Base-by-base conservation (phyloP, 2,888 invertebrate genomes). In the Brenthis hecate region DNA sequence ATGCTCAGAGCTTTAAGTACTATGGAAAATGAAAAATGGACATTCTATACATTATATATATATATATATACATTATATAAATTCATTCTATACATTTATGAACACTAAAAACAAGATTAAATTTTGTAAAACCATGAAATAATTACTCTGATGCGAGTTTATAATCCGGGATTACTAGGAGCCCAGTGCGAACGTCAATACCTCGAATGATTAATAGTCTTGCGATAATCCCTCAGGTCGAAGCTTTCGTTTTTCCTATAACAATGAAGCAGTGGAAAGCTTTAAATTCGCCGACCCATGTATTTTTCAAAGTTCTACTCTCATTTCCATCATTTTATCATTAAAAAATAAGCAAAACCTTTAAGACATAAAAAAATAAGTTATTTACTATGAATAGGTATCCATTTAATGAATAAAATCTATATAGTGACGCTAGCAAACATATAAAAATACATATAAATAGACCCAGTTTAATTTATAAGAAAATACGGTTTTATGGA, bases 171-270 rank as follows among this genome's bases (percentile, higher is more conserved):
- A 82, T 87, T 85, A 85, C 78, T 76, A 75, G 66, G 72, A 72
- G 74, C 74, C 78, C 76, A 74, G 76, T 73, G 56, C 62, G 74
- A 77, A 80, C 85, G 80, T 85, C 85, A 81, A 86, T 87, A 81
- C 80, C 81, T 67, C 73, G 77, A 80, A 87, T 88, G 87, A 88
- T 89, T 88, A 87, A 88, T 87, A 81, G 82, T 80, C 76, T 75
- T 67, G 73, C 77, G 81, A 81, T 87, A 87, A 87, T 86, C 86
- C 84, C 80, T 71, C 55, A 75, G 77, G 75, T 76, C 78, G 75
- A 70, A 77, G 71, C 70, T 80, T 77, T 79, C 82, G 79, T 81
- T 84, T 83, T 81, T 78, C 78, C 77, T 76, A 74, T 70, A 63
- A 72, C 72, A 72, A 68, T 71, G 62, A 71, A 66, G 47, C 56